These are phyloP conservation scores for Eupithecia pulchellata DNA, from an alignment of 2,888 invertebrate genomes.

Conservation along the genomic window DNA sequence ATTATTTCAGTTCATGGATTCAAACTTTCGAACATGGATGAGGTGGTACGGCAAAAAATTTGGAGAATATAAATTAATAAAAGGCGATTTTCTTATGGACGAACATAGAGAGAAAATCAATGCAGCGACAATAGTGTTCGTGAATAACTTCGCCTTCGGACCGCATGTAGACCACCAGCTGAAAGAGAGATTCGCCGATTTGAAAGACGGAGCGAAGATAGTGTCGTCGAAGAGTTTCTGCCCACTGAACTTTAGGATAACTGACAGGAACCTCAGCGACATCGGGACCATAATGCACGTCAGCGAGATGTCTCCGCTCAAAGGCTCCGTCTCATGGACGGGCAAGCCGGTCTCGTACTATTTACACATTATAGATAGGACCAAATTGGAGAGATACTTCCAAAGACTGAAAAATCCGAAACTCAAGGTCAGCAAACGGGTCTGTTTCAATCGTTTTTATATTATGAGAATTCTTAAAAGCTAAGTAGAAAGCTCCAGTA, in stretches of 20 bases:
- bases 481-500: slow-evolving; percentile 33
- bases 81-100: slow-evolving; percentile 97
- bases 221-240: slow-evolving; percentile 99
- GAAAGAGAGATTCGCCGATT: slow-evolving; percentile 97
- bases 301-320: slow-evolving; percentile 96
- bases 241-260: slow-evolving; percentile 99
- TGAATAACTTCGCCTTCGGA: slow-evolving; percentile 99
- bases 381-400: slow-evolving; percentile 98
- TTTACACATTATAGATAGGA: slow-evolving; percentile 98
- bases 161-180: slow-evolving; percentile 98
- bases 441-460: slow-evolving; percentile 77
- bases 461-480: slow-evolving; percentile 34
- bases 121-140: slow-evolving; percentile 97
- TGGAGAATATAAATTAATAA: slow-evolving; percentile 95
- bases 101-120: slow-evolving; percentile 97
- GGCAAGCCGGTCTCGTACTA: slow-evolving; percentile 99
- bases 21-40: slow-evolving; percentile 97
- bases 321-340: slow-evolving; percentile 99
- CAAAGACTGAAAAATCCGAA: slow-evolving; percentile 96
- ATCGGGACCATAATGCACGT: slow-evolving; percentile 99
- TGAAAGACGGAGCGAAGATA: slow-evolving; percentile 97
- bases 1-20: slow-evolving; percentile 91
- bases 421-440: slow-evolving; percentile 87
- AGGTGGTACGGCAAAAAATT: slow-evolving; percentile 98
- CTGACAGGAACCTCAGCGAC: slow-evolving; percentile 98